A percentile compares a stretch with the other conserved stretches of the same genome.
Evolutionary conservation across 2,797 vertebrate genomes (phyloP).

Genomic region (Catharus ustulatus): DNA sequence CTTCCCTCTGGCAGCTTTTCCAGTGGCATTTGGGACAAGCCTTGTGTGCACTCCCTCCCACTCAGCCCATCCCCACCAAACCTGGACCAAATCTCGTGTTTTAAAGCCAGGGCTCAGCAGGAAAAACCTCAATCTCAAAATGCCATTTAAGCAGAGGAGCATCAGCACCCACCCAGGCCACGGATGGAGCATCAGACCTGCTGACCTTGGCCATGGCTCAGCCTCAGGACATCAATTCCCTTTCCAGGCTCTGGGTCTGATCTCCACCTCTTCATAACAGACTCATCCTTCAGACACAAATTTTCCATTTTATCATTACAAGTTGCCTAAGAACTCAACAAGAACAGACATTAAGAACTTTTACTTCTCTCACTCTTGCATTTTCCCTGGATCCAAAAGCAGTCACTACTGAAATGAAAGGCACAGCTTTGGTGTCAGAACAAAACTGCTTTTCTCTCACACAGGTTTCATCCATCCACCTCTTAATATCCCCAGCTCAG

Average conservation of each 20-base stretch:
- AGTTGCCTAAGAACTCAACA: background rate
- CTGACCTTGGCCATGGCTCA: rapidly evolving
- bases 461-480: background rate
- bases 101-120: background rate
- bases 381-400: background rate
- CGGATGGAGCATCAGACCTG: background rate
- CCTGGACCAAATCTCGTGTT: rapidly evolving
- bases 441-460: background rate
- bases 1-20: background rate
- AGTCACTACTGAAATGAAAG: background rate
- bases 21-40: background rate
- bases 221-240: background rate
- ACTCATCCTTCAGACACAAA: background rate
- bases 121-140: background rate
- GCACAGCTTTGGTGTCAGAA: background rate
- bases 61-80: background rate
- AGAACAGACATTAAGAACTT: background rate
- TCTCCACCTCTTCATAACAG: background rate
- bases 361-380: background rate
- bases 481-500: background rate
- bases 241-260: background rate
- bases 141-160: background rate
- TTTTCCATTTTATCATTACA: too few relatives aligned
- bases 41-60: rapidly evolving
- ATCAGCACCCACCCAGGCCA: background rate